Conservation (phyloP, 1,140 invertebrate genomes). For the Aplysia californica region DNA sequence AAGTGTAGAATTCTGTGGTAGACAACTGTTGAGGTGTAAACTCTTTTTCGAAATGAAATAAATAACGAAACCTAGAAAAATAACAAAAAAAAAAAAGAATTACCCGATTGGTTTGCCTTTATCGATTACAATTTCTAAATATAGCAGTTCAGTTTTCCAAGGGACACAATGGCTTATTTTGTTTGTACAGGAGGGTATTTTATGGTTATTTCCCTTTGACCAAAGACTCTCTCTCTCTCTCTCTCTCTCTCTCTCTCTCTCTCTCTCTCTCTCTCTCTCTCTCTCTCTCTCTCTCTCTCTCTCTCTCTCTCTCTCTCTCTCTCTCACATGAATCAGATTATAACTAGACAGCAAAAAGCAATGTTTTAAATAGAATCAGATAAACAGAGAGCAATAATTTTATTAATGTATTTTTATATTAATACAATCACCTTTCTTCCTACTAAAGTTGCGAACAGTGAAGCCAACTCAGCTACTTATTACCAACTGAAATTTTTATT, state of each 20-base stretch:
- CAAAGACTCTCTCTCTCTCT: conserved; percentile 15
- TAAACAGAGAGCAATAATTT: too few relatives aligned
- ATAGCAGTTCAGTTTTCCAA: conserved; percentile 13
- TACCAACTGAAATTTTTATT: too few relatives aligned
- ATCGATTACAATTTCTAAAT: conserved; percentile 16
- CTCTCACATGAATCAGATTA: neutral
- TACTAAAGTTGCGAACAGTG: neutral
- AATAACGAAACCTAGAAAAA: neutral
- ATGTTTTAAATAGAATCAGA: neutral
- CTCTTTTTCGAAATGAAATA: too few relatives aligned
- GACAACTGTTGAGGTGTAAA: too few relatives aligned
- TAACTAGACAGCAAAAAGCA: neutral
- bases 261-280: conserved; percentile 33
- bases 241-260: conserved; percentile 36
- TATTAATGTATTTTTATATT: too few relatives aligned
- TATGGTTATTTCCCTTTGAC: conserved; percentile 27
- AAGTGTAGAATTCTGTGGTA: too few relatives aligned
- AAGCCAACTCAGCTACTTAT: neutral
- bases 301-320: neutral
- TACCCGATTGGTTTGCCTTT: conserved; percentile 2
- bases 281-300: conserved; percentile 24
- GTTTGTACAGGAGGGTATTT: conserved; percentile 28
- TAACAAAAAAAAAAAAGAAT: neutral
- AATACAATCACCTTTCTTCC: too few relatives aligned
- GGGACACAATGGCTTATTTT: conserved; percentile 26